Evolutionary conservation across 2,797 vertebrate species (phyloP).

Genomic region (Xenopus petersii): DNA sequence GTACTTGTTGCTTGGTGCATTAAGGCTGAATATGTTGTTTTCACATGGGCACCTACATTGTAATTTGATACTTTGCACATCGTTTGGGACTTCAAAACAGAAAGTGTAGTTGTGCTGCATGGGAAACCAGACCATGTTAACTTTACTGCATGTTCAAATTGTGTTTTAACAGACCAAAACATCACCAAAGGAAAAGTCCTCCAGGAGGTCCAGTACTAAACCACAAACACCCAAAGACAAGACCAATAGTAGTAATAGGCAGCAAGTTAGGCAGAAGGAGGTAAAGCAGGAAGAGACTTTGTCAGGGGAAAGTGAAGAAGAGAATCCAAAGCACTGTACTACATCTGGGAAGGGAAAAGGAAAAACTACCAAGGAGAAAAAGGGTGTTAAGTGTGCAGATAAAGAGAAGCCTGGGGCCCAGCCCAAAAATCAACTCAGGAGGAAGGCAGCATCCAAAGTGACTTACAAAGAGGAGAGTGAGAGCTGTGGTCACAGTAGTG

Average conservation of each 20-base stretch:
- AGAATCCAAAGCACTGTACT: constrained; percentile 51
- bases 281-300: constrained; percentile 2
- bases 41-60: too few species aligned
- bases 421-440: constrained; percentile 68
- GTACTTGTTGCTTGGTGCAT: too few species aligned
- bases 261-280: constrained; percentile 5
- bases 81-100: too few species aligned
- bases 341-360: not conserved
- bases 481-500: constrained; percentile 61
- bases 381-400: constrained; percentile 9
- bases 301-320: constrained; percentile 18
- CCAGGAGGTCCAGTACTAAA: constrained; percentile 47
- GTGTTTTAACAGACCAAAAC: constrained; percentile 57
- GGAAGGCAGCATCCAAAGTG: constrained; percentile 79
- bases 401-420: constrained; percentile 53
- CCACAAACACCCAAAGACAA: constrained; percentile 30
- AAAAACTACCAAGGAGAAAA: constrained; percentile 55
- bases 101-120: too few species aligned
- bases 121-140: too few species aligned
- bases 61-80: too few species aligned
- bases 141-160: not conserved
- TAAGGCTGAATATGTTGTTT: too few species aligned
- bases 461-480: constrained; percentile 87
- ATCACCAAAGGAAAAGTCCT: constrained; percentile 43
- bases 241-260: constrained; percentile 48